Evolutionary conservation across 2,797 vertebrate species (phyloP).

Genomic region (Carcharodon carcharias): DNA sequence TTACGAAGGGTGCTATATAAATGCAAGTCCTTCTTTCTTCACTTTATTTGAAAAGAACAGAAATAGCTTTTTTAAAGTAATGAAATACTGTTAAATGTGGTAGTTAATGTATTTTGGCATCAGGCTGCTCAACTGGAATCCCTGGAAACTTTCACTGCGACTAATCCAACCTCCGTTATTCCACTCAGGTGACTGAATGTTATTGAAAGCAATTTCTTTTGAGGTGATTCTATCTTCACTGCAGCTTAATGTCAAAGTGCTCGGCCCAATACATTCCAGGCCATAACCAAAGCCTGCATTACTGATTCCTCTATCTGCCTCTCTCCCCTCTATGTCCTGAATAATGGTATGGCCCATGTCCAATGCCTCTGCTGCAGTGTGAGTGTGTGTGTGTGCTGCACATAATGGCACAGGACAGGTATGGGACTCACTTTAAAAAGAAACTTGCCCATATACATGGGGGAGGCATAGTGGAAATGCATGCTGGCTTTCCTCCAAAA

Average conservation of each 20-base stretch:
- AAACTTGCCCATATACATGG: background rate
- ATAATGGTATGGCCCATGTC: background rate
- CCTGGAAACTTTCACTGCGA: background rate
- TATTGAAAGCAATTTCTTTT: background rate
- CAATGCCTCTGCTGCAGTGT: background rate
- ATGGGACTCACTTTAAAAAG: background rate
- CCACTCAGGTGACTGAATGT: background rate
- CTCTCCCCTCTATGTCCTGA: background rate
- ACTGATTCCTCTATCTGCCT: background rate
- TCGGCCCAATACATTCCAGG: background rate
- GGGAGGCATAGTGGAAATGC: background rate
- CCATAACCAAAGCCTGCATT: background rate
- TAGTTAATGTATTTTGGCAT: background rate
- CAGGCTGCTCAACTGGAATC: background rate
- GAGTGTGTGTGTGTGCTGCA: background rate
- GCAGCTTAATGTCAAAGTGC: background rate
- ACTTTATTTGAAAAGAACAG: background rate
- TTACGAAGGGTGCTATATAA: background rate
- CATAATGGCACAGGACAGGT: background rate
- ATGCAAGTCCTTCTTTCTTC: background rate
- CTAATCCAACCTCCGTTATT: background rate
- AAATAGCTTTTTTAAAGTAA: background rate
- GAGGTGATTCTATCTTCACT: background rate
- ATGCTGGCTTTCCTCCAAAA: background rate
- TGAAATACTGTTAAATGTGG: background rate